These are phyloP conservation scores for Turritopsis rubra DNA, from an alignment of 30 jellyfish, hydroid and myxozoan species.

Conservation along the genomic window DNA sequence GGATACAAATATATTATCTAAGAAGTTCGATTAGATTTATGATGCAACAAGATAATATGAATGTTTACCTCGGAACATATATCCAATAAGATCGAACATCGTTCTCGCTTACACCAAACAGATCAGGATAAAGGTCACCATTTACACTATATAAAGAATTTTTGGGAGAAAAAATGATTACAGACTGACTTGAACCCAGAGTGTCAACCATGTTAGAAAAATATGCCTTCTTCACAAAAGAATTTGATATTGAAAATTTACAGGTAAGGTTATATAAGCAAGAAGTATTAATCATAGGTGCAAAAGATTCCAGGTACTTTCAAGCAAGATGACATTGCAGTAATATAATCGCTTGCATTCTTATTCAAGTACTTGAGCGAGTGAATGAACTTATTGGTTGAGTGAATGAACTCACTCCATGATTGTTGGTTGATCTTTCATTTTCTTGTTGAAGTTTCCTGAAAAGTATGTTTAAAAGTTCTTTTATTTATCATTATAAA, in stretches of 20 bases:
- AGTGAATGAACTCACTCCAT: constrained; percentile 50
- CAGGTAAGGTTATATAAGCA: too few species aligned
- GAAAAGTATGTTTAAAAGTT: not conserved
- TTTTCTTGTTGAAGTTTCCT: constrained; percentile 26
- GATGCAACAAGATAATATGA: not conserved
- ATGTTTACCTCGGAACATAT: constrained; percentile 18
- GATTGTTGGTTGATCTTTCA: constrained; percentile 51
- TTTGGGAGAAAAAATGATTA: too few species aligned
- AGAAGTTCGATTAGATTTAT: too few species aligned
- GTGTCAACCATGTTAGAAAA: not conserved
- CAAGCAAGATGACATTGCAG: too few species aligned
- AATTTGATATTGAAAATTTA: too few species aligned
- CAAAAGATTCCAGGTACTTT: too few species aligned
- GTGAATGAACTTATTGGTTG: too few species aligned
- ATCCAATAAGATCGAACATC: constrained; percentile 69
- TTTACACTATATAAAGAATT: constrained; percentile 42
- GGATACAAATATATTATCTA: too few species aligned
- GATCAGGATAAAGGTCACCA: constrained; percentile 90
- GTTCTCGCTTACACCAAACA: constrained; percentile 53
- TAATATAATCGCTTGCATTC: too few species aligned
- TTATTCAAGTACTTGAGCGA: too few species aligned
- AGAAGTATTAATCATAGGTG: too few species aligned
- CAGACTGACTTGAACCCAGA: not conserved
- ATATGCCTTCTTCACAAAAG: too few species aligned
- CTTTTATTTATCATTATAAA: not conserved